Conservation (phyloP, 2,888 invertebrate species). For the Theodoxus fluviatilis region DNA sequence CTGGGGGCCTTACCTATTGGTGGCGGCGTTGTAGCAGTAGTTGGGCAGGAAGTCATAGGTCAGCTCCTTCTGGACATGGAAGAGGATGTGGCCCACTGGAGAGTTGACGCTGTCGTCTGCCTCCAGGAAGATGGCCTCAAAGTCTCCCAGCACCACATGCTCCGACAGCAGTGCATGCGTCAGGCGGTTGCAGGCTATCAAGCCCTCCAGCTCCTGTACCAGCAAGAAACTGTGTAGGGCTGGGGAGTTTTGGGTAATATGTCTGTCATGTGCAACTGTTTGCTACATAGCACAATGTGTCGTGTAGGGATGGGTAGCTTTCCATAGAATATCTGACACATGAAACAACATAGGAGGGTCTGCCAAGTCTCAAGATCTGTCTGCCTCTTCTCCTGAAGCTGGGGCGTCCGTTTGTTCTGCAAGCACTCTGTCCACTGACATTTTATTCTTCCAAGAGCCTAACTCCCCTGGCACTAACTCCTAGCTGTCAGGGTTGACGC, state of each 20-base stretch:
- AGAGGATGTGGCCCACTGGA: conserved; percentile 92
- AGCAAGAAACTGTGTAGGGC: background rate
- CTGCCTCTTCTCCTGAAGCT: too few species aligned
- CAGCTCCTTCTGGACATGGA: conserved; percentile 97
- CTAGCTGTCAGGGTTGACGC: too few species aligned
- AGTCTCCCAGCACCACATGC: conserved; percentile 90
- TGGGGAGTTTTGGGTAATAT: background rate
- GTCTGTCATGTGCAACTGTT: too few species aligned
- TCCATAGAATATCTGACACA: too few species aligned
- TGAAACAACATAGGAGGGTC: too few species aligned
- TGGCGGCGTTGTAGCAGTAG: conserved; percentile 97
- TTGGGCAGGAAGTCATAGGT: conserved; percentile 97
- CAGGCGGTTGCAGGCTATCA: conserved; percentile 90
- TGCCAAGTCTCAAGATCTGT: too few species aligned
- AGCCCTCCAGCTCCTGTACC: conserved; percentile 85
- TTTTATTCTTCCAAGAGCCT: too few species aligned
- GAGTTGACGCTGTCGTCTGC: conserved; percentile 97
- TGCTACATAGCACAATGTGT: too few species aligned
- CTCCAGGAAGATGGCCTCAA: conserved; percentile 92
- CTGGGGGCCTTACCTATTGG: conserved; percentile 92
- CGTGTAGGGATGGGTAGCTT: too few species aligned
- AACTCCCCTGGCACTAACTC: too few species aligned
- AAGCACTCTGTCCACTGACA: too few species aligned
- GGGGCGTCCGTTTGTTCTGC: too few species aligned
- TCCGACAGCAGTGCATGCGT: conserved; percentile 90